Conservation (phyloP, 53 echinoderm and acorn worm species). For the Arbacia lixula region DNA sequence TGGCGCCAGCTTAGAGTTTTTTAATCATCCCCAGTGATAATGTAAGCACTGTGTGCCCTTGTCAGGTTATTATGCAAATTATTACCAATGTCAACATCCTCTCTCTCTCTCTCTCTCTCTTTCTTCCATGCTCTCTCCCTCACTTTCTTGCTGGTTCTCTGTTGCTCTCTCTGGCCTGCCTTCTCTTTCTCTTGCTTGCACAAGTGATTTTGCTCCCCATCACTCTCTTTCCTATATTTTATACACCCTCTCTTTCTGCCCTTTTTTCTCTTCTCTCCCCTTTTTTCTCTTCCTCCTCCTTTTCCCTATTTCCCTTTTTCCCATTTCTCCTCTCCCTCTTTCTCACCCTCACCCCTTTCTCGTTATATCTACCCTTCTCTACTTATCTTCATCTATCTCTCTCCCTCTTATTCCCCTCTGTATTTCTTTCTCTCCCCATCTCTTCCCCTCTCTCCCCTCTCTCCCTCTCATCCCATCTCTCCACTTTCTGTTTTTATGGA, state of each 20-base stretch:
- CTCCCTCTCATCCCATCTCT: not conserved
- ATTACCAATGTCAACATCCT: not conserved
- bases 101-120: slow-evolving; percentile 10
- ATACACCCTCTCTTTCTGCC: not conserved
- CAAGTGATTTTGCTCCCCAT: not conserved
- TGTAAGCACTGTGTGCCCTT: too few relatives aligned
- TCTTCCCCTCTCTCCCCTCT: not conserved
- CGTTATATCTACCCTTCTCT: not conserved
- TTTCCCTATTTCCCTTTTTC: not conserved
- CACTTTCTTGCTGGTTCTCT: not conserved
- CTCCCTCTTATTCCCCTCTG: not conserved
- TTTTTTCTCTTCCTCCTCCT: not conserved
- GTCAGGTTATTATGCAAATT: too few relatives aligned
- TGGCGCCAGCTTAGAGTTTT: too few relatives aligned
- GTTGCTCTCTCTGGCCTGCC: not conserved
- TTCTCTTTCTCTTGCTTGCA: not conserved
- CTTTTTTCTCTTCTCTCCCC: not conserved
- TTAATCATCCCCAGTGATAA: too few relatives aligned
- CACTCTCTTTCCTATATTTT: not conserved
- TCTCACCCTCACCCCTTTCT: not conserved
- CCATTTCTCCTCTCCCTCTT: not conserved
- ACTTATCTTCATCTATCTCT: not conserved
- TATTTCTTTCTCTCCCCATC: not conserved
- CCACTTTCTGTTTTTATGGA: not conserved
- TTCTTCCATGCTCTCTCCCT: not conserved